Evolutionary conservation across 1,140 invertebrate species (phyloP), one percentile per base, ranked within the genome.

Genomic region (Drosophila oshimai): DNA sequence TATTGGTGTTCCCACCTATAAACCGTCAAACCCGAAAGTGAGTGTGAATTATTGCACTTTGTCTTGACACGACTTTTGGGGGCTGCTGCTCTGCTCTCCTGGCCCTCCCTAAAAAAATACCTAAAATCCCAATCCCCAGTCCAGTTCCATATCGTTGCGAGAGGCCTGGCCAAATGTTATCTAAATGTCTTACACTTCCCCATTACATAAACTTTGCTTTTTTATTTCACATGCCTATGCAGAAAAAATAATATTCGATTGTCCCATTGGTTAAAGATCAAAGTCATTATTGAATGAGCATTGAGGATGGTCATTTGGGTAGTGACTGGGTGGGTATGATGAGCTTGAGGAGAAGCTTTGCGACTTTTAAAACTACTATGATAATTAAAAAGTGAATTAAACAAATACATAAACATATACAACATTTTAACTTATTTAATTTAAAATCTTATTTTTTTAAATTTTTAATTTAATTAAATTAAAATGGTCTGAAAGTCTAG

Each of bases 41-140:
- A 84, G 81, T 84, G 80, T 84, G 80, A 84, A 86, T 86, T 84
- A 84, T 84, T 86, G 80, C 80, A 84, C 80, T 84, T 86, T 80
- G 80, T 70, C 72, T 46, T 58, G 55, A 86, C 80, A 84, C 75
- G 81, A 80, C 75, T 79, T 78, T 60, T 36, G 24, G 42, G 65
- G 26, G 22, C 37, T 26, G 47, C 37, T 31, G 34, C 49, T 42
- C 49, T 42, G 39, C 42, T 39, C 39, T 36, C 31, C 51, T 58
- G 15, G 24, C 51, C 17, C 37, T 55, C 53, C 53, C 17, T 44
- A 2, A 15, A 29, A 29, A 50, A 62, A 47, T 47, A 46, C 41
- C 61, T 45, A 41, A 41, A 39, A 6, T 20, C 10, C 41, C 24
- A 10, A 4, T 18, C 28, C 57, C 64, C 31, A 45, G n/a, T n/a